These are phyloP conservation scores for Telenomus remus DNA, from an alignment of 1,140 invertebrate genomes.

Conservation along the genomic window DNA sequence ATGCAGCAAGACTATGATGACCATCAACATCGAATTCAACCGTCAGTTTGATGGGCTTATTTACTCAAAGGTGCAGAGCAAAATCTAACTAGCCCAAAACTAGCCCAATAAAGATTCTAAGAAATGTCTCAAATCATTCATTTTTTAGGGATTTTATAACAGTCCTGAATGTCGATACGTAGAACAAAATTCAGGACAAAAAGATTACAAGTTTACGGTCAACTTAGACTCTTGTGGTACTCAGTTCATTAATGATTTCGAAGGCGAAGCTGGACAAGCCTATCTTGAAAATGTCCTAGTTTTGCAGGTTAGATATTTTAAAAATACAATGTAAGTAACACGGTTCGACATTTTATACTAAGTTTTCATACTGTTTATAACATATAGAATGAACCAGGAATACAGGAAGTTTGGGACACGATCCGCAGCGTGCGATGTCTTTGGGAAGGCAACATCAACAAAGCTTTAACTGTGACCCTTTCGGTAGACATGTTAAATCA, in stretches of 20 bases:
- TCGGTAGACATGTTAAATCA: conserved; percentile 88
- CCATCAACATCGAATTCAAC: conserved; percentile 87
- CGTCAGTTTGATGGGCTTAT: conserved; percentile 85
- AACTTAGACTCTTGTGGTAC: conserved; percentile 87
- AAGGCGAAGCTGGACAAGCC: conserved; percentile 82
- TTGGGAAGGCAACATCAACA: conserved; percentile 87
- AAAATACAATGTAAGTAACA: not conserved
- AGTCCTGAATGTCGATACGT: conserved; percentile 85
- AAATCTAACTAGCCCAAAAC: too few species aligned
- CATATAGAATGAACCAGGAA: conserved; percentile 84
- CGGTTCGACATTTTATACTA: not conserved
- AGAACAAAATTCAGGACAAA: conserved; percentile 80
- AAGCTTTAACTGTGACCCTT: conserved; percentile 83
- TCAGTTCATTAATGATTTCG: conserved; percentile 86
- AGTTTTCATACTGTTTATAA: not conserved
- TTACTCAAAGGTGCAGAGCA: conserved; percentile 81
- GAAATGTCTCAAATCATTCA: too few species aligned
- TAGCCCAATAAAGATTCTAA: too few species aligned
- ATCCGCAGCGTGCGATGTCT: conserved; percentile 85
- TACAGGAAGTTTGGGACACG: conserved; percentile 89
- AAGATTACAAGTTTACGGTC: conserved; percentile 84
- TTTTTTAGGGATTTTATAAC: conserved; percentile 83
- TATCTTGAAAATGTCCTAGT: conserved; percentile 89
- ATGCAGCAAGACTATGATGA: conserved; percentile 89
- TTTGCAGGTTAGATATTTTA: conserved; percentile 75